A percentile compares a stretch with the other conserved stretches of the same genome.
Evolutionary conservation across 1,140 invertebrate genomes (phyloP).

Genomic region (Saxidomus purpurata): DNA sequence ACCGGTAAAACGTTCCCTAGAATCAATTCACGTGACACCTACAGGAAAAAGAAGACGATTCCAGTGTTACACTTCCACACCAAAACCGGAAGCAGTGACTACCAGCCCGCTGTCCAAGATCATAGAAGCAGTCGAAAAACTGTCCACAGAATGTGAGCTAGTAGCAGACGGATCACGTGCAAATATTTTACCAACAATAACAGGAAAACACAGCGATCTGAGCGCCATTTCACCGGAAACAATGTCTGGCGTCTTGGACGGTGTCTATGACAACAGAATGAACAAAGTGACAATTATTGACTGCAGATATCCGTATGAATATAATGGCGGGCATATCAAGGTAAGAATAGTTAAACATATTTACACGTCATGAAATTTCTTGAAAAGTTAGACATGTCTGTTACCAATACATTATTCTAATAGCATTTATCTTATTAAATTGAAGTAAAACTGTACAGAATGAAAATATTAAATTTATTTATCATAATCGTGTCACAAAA

Average conservation of each 20-base stretch:
- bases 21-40: neutral
- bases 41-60: neutral
- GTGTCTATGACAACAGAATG: slow-evolving; percentile 71
- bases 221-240: slow-evolving; percentile 27
- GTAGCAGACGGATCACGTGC: neutral
- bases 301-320: slow-evolving; percentile 97
- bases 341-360: too few relatives aligned
- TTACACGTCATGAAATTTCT: too few relatives aligned
- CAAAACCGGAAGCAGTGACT: neutral
- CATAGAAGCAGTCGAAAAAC: slow-evolving; percentile 16
- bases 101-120: neutral
- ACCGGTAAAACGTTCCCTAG: neutral
- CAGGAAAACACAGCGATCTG: slow-evolving; percentile 43
- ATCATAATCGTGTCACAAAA: too few relatives aligned
- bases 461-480: too few relatives aligned
- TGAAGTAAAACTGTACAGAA: too few relatives aligned
- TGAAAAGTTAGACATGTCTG: too few relatives aligned
- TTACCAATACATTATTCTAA: too few relatives aligned
- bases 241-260: slow-evolving; percentile 73
- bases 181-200: slow-evolving; percentile 20
- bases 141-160: neutral
- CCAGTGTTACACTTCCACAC: neutral
- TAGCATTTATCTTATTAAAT: too few relatives aligned
- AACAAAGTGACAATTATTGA: slow-evolving; percentile 84
- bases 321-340: slow-evolving; percentile 85